phyloP scores from a whole-genome alignment of 2,797 vertebrate species.

The Ispidina picta region DNA sequence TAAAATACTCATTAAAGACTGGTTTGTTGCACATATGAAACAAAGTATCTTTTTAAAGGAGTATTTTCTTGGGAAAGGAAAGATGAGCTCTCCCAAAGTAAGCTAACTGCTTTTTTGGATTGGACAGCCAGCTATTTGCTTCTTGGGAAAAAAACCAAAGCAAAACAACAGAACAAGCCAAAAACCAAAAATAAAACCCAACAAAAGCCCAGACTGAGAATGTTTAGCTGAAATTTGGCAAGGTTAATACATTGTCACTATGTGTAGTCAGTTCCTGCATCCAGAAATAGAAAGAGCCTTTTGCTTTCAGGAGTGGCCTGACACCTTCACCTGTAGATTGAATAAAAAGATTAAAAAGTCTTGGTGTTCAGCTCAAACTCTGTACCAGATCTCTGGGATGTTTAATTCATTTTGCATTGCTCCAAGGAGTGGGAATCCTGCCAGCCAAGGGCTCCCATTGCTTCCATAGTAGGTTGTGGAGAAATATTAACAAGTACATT shows the following conservation, averaged over 20 bases:
- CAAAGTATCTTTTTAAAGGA: neutral
- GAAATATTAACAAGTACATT: neutral
- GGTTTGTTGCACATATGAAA: neutral
- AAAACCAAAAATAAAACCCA: too few species aligned
- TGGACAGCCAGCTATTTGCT: neutral
- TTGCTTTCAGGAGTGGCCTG: neutral
- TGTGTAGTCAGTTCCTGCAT: neutral
- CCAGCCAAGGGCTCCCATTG: neutral
- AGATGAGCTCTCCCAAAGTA: neutral
- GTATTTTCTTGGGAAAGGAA: neutral
- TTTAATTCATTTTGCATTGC: neutral
- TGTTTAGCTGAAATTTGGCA: conserved; percentile 2
- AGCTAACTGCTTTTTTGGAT: neutral
- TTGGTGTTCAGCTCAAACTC: neutral
- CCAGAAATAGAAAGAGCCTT: conserved; percentile 11
- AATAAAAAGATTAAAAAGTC: neutral
- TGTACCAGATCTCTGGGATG: neutral
- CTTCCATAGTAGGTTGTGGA: neutral
- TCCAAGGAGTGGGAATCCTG: neutral
- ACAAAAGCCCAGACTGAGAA: neutral
- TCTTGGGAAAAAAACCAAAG: neutral
- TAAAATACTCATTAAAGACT: neutral
- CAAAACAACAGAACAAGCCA: too few species aligned
- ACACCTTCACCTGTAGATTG: neutral
- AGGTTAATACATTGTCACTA: neutral